Base-by-base conservation (phyloP, 2,797 vertebrate genomes). In the Coranthus polyacanthus region DNA sequence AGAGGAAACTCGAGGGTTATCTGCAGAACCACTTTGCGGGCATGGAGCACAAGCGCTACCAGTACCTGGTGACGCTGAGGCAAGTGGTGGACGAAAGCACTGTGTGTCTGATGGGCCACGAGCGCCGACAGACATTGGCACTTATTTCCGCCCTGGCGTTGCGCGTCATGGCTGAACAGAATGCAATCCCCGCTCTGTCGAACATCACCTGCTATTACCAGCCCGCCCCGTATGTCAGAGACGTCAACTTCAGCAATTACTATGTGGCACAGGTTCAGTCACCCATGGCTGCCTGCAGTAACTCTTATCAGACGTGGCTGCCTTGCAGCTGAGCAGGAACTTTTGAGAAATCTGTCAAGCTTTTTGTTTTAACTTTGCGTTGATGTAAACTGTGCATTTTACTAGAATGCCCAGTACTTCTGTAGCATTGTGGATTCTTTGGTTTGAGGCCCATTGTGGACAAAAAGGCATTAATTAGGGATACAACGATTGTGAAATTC, bases 51-150 rank as follows among this genome's bases (percentile, higher is more conserved):
- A 96, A 96, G 89, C 94, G 96, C 50, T 98, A 98, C 5, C 95
- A 97, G 76, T 98, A 95, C 88, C 93, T 98, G 81, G 92, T 96
- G 87, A 98, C 95, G 1, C 93, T 98, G 77, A 92, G 95, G 86
- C 90, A 86, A 2, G 96, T 98, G 80, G 97, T 98, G 77, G 95
- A 98, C 2, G 96, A 98, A 89, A 98, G 97, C 90, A 98, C 97
- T 0, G 97, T 98, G 66, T 98, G 97, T 88, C 95, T 98, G 59
- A 98, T 98, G 97, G 96, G 94, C 88, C 97, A 98, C 0, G 97
- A 98, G 86, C 93, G 97, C 57, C 89, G 97, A 47, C 97, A 98
- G 91, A 98, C 97, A 0, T 92, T 98, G 66, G 94, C 94, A 54
- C 96, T 98, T 64, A 98, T 98, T 64, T 95, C 96, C 3, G 92